A percentile compares a stretch with the other conserved stretches of the same genome.
Conservation (phyloP, 2,797 vertebrate genomes). For the Carcharodon carcharias region DNA sequence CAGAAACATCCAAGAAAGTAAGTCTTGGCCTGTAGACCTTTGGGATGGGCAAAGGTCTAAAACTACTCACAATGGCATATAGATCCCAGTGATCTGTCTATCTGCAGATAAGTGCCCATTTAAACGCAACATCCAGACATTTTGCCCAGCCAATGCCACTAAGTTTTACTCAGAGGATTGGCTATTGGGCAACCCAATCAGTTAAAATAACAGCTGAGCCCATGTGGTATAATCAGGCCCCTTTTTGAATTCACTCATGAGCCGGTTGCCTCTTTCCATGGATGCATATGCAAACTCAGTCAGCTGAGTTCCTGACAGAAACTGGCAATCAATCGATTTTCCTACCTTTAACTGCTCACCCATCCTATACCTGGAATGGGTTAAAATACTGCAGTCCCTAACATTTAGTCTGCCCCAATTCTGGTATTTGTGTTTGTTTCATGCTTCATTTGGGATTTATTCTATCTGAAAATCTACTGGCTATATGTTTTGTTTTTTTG, state of each 20-base stretch:
- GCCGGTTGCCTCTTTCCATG: not conserved
- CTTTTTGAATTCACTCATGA: not conserved
- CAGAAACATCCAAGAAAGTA: too few relatives aligned
- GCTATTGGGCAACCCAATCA: not conserved
- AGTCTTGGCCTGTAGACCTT: too few relatives aligned
- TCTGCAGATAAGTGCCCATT: not conserved
- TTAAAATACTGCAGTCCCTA: not conserved
- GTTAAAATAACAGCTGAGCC: not conserved
- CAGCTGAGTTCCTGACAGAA: not conserved
- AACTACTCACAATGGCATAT: not conserved
- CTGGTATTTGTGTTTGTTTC: not conserved
- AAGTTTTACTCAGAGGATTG: not conserved
- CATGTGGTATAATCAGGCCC: not conserved
- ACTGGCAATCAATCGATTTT: not conserved
- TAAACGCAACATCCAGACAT: not conserved
- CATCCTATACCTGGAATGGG: not conserved
- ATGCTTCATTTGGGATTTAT: constrained; percentile 19
- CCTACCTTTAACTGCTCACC: not conserved
- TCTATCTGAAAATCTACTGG: not conserved
- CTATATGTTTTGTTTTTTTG: not conserved
- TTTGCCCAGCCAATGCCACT: not conserved
- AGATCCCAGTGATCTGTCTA: not conserved
- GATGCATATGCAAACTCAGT: not conserved
- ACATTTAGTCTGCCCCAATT: not conserved
- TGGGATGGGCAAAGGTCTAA: not conserved